phyloP scores from a whole-genome alignment of 2,797 vertebrate species.

The Petrocephalus sullivani region DNA sequence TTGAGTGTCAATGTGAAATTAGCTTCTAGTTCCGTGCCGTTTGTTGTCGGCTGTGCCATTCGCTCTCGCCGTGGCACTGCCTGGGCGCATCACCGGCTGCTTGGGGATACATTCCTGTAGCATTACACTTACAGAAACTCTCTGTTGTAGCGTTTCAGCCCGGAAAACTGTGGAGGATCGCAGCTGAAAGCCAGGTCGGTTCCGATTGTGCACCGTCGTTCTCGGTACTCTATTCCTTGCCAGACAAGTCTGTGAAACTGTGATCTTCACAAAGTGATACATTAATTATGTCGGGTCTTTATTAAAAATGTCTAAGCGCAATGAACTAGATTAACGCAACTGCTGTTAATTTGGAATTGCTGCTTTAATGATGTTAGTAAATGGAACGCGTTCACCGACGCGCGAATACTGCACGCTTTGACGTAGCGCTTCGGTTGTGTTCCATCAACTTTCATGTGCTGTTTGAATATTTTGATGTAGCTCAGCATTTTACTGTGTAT shows the following conservation, averaged over 20 bases:
- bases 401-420: background rate
- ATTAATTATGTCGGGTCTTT: background rate
- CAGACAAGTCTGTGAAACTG: background rate
- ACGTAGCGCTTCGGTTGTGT: background rate
- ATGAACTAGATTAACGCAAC: background rate
- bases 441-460: background rate
- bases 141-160: background rate
- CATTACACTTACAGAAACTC: background rate
- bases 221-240: background rate
- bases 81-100: background rate
- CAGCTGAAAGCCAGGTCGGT: background rate
- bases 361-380: background rate
- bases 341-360: background rate
- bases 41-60: constrained; percentile 39
- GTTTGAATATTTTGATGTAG: background rate
- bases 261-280: background rate
- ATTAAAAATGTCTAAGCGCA: background rate
- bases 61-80: constrained; percentile 31
- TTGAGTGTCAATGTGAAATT: constrained; percentile 37
- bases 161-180: background rate
- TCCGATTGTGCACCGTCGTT: background rate
- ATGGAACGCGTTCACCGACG: background rate
- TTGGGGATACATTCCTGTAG: background rate
- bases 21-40: constrained; percentile 34
- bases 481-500: background rate